A percentile compares a stretch with the other conserved stretches of the same genome.
Conservation (phyloP, 2,888 invertebrate genomes). For the Globia sparganii region DNA sequence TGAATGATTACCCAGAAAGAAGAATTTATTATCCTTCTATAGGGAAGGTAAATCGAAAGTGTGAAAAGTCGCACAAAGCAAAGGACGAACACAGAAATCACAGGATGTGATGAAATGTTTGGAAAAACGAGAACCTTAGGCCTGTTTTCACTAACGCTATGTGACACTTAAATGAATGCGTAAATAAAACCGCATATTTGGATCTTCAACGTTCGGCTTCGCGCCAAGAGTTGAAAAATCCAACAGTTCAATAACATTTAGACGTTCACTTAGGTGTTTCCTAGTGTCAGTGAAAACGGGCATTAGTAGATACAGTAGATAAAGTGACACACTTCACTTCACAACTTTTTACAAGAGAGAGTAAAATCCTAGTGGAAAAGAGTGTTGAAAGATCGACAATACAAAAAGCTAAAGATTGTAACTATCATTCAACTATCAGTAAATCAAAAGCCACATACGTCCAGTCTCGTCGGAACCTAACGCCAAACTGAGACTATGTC, state of each 20-base stretch:
- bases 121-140: not conserved
- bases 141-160: not conserved
- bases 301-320: not conserved
- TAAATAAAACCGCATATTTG: not conserved
- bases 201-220: not conserved
- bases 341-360: not conserved
- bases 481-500: conserved; percentile 42
- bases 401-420: not conserved
- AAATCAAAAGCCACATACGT: conserved; percentile 49
- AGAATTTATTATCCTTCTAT: not conserved
- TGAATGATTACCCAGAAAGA: not conserved
- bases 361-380: not conserved
- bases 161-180: not conserved
- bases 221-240: no score
- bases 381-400: not conserved
- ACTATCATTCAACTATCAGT: conserved; percentile 57
- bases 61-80: conserved; percentile 3
- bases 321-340: not conserved
- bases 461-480: conserved; percentile 41
- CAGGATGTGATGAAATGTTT: not conserved
- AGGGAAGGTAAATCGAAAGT: not conserved
- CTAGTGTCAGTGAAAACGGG: not conserved
- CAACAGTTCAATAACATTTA: not conserved
- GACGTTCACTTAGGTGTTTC: not conserved
- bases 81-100: conserved; percentile 11